phyloP scores from a whole-genome alignment of 2,113 vertebrate species.

The Cavia aperea region DNA sequence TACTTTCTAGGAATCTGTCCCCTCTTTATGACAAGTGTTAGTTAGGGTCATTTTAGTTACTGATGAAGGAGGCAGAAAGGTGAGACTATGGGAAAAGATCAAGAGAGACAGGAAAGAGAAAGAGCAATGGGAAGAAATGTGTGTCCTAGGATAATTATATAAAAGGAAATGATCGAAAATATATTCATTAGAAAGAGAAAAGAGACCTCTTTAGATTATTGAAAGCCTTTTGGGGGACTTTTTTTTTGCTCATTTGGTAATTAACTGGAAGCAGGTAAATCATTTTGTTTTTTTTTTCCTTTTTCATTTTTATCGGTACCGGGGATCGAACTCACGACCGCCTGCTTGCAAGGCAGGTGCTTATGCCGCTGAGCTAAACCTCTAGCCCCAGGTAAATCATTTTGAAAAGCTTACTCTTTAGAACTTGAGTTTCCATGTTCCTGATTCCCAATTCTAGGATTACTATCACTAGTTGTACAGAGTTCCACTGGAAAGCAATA shows the following conservation, averaged over 20 bases:
- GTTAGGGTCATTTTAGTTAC: background rate
- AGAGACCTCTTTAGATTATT: background rate
- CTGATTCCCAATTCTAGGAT: background rate
- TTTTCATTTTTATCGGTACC: too few relatives aligned
- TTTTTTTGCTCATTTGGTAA: background rate
- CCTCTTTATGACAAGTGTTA: background rate
- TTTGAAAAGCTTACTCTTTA: slow-evolving; percentile 7
- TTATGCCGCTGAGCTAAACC: too few relatives aligned
- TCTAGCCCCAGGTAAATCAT: background rate
- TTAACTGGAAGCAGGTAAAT: background rate
- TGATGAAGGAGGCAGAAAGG: background rate
- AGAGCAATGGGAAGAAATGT: background rate
- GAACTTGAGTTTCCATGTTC: background rate
- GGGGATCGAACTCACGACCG: too few relatives aligned
- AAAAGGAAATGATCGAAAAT: background rate
- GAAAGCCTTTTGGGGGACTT: background rate
- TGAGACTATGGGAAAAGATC: background rate
- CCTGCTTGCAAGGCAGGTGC: too few relatives aligned
- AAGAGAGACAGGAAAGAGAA: background rate
- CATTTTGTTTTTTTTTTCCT: background rate
- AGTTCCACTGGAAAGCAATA: background rate
- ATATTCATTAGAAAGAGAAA: background rate
- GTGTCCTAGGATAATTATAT: background rate
- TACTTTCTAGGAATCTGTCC: background rate
- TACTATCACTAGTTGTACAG: background rate